Base-by-base conservation (phyloP, 1,140 invertebrate genomes). In the Drosophila asahinai region DNA sequence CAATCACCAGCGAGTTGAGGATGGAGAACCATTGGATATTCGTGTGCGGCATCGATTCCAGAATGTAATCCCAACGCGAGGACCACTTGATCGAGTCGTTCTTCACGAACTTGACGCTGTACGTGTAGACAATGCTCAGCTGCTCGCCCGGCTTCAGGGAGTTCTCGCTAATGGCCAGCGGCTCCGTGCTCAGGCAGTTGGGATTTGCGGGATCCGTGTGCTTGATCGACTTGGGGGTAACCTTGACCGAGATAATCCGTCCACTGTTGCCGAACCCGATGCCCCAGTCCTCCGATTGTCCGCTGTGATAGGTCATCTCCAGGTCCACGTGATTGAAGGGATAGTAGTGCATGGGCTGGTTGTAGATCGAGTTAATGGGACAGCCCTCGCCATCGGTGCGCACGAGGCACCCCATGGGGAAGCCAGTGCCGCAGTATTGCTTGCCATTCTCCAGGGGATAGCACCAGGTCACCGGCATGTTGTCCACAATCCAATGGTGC, bases 1-100 rank as follows among this genome's bases (percentile, higher is more conserved):
- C 97, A 89, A 98, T 98, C 55, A 98, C 97, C 58, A 98, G 93
- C 0, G 97, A 98, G 93, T 98, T 98, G 15, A 98, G 93, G 81
- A 98, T 98, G 59, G 97, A 98, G 91, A 99, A 99, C 99, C 99
- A 99, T 93, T 99, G 99, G 83, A 99, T 99, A 93, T 99, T 99
- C 1, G 98, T 98, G 89, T 99, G 98, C 0, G 98, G 98, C 96
- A 99, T 99, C 2, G 98, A 99, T 93, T 99, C 98, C 51, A 99
- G 94, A 76, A 99, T 99, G 92, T 99, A 99, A 94, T 99, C 99
- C 99, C 99, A 99, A 84, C 99, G 95, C 1, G 98, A 99, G 0
- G 98, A 99, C 99, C 99, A 99, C 94, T 99, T 99, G 3, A 99
- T 97, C 3, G 95, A 95, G 86, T 97, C 96, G 91, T 99, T 96